Evolutionary conservation across 1,140 invertebrate species (phyloP).

Genomic region (Lordiphosa stackelbergi): DNA sequence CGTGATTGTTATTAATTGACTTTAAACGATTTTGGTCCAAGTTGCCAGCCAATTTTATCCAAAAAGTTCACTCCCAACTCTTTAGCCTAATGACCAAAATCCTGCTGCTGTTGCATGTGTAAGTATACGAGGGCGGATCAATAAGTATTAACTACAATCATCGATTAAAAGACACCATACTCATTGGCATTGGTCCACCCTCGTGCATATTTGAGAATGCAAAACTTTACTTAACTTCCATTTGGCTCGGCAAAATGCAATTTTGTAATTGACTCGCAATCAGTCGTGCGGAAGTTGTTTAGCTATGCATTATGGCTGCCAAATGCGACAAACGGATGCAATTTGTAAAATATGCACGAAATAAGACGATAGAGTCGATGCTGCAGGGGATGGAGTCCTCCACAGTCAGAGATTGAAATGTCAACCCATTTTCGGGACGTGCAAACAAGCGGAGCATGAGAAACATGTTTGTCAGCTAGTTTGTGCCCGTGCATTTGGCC

Average conservation of each 20-base stretch:
- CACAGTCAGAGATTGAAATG: constrained; percentile 43
- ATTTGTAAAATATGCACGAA: constrained; percentile 51
- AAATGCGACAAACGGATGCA: constrained; percentile 53
- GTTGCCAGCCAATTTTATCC: constrained; percentile 5
- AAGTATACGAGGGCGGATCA: too few relatives aligned
- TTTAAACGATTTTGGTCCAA: too few relatives aligned
- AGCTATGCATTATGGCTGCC: constrained; percentile 48
- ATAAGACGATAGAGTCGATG: constrained; percentile 35
- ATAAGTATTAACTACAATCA: too few relatives aligned
- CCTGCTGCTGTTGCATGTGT: neutral
- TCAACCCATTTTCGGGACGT: constrained; percentile 36
- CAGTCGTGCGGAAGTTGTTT: constrained; percentile 52
- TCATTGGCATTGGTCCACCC: too few relatives aligned
- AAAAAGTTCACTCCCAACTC: neutral
- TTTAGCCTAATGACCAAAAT: constrained; percentile 13
- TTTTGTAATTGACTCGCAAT: constrained; percentile 54
- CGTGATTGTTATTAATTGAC: too few relatives aligned
- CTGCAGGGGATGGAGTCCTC: neutral
- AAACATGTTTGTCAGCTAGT: constrained; percentile 5
- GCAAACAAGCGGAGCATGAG: constrained; percentile 11
- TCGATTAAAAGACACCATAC: too few relatives aligned
- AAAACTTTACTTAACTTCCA: neutral
- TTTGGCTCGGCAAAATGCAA: constrained; percentile 22
- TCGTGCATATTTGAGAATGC: too few relatives aligned
- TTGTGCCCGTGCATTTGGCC: too few relatives aligned